Evolutionary conservation across 2,888 invertebrate species (phyloP).

Genomic region (Leucophenga montana): DNA sequence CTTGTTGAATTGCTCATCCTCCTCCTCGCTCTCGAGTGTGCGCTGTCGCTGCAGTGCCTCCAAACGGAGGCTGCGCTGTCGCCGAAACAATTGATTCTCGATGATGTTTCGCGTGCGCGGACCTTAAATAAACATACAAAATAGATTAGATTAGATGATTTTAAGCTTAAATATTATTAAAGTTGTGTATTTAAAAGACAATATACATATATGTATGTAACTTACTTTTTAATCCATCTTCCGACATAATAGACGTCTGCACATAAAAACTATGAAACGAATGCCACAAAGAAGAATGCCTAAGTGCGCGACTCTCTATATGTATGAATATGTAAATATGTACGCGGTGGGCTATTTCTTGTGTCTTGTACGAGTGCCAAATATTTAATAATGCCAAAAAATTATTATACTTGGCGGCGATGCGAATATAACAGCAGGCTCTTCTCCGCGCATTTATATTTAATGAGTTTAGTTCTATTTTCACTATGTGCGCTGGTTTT

Average conservation of each 20-base stretch:
- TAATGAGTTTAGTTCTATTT: slow-evolving; percentile 44
- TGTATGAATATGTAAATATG: slow-evolving; percentile 31
- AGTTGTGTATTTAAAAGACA: background rate
- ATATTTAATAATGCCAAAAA: slow-evolving; percentile 60
- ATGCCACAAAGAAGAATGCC: slow-evolving; percentile 30
- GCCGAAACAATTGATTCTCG: slow-evolving; percentile 69
- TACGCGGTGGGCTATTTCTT: slow-evolving; percentile 23
- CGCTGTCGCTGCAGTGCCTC: slow-evolving; percentile 57
- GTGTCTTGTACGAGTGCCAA: slow-evolving; percentile 40
- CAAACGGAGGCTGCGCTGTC: slow-evolving; percentile 67
- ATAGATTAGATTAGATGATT: background rate
- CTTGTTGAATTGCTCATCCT: slow-evolving; percentile 53
- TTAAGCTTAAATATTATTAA: no score
- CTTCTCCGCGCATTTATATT: background rate
- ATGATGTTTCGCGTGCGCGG: slow-evolving; percentile 67
- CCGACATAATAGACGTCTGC: slow-evolving; percentile 55
- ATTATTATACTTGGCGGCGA: slow-evolving; percentile 39
- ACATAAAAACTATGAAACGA: slow-evolving; percentile 48
- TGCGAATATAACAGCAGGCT: slow-evolving; percentile 9
- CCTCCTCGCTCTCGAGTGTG: slow-evolving; percentile 46
- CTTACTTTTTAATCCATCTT: slow-evolving; percentile 59
- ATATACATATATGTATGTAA: no score
- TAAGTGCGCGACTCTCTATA: slow-evolving; percentile 14
- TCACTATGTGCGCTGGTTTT: slow-evolving; percentile 50
- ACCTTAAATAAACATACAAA: slow-evolving; percentile 38